A percentile compares a stretch with the other conserved stretches of the same genome.
Conservation (phyloP, 1,140 invertebrate genomes). For the Globodera rostochiensis region DNA sequence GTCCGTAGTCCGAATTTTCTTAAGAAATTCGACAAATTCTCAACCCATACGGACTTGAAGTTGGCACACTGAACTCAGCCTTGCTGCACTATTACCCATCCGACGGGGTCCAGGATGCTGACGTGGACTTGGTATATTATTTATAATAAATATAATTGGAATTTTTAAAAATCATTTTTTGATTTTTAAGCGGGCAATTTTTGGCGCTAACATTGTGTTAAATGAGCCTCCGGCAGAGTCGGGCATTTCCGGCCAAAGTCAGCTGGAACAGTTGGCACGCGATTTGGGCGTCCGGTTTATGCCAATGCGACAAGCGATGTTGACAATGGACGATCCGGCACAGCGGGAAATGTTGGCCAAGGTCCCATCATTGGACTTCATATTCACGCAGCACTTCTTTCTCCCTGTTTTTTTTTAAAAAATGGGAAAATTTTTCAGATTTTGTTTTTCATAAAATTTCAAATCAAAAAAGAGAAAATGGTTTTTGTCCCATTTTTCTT, state of each 20-base stretch:
- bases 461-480: not conserved
- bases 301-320: slow-evolving; percentile 56
- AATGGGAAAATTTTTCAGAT: not conserved
- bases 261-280: slow-evolving; percentile 31
- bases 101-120: not conserved
- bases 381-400: not conserved
- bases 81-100: slow-evolving; percentile 28
- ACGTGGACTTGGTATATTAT: not conserved
- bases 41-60: slow-evolving; percentile 18
- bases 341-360: slow-evolving; percentile 48
- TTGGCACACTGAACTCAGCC: slow-evolving; percentile 33
- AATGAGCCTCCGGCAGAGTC: not conserved
- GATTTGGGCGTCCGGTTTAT: slow-evolving; percentile 58
- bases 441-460: not conserved
- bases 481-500: slow-evolving; percentile 10
- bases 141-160: not conserved
- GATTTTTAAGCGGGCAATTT: not conserved
- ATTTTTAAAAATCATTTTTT: not conserved
- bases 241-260: slow-evolving; percentile 26
- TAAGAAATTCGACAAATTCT: slow-evolving; percentile 13
- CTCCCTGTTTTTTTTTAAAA: not conserved
- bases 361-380: slow-evolving; percentile 13
- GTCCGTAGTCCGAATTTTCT: not conserved
- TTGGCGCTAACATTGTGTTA: slow-evolving; percentile 1
- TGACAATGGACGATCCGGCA: slow-evolving; percentile 49